Conservation (phyloP, 2,888 invertebrate species). For the Aleiodes testaceus region DNA sequence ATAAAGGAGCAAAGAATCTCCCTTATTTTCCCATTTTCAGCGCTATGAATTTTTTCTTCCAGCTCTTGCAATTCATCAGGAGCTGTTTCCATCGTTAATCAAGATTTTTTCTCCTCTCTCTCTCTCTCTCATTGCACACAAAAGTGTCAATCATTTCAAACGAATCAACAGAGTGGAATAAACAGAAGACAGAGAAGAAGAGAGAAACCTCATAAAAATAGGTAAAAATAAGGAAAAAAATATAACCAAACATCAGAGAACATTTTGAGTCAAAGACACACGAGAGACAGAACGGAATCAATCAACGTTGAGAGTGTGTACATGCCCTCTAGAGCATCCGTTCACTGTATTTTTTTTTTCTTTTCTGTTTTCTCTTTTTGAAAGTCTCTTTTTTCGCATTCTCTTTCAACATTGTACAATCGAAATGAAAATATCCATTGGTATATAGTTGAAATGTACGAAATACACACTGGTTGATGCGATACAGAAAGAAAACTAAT, state of each 20-base stretch:
- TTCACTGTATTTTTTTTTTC: not conserved
- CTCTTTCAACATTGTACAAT: conserved; percentile 13
- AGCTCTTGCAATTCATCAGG: not conserved
- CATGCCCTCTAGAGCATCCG: conserved; percentile 17
- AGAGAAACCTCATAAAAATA: not conserved
- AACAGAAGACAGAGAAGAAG: not conserved
- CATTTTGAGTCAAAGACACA: too few species aligned
- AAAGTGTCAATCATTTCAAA: not conserved
- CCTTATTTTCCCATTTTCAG: conserved; percentile 1
- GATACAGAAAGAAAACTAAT: conserved; percentile 19
- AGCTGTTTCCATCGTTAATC: not conserved
- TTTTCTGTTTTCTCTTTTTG: not conserved
- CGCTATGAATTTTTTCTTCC: not conserved
- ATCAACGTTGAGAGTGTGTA: conserved; percentile 8
- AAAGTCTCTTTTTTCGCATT: not conserved
- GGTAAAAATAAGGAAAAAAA: not conserved
- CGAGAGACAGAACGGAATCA: conserved; percentile 1
- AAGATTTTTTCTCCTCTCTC: too few species aligned
- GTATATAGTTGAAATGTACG: not conserved
- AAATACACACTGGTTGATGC: not conserved
- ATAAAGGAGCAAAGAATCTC: not conserved
- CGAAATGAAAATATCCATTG: conserved; percentile 19
- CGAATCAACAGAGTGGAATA: conserved; percentile 24
- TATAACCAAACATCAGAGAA: not conserved
- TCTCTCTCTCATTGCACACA: too few species aligned